Percentiles rank a stretch among this genome's conserved stretches.
These are phyloP conservation scores for Archegozetes longisetosus DNA, from an alignment of 1,140 invertebrate genomes.

Conservation along the genomic window DNA sequence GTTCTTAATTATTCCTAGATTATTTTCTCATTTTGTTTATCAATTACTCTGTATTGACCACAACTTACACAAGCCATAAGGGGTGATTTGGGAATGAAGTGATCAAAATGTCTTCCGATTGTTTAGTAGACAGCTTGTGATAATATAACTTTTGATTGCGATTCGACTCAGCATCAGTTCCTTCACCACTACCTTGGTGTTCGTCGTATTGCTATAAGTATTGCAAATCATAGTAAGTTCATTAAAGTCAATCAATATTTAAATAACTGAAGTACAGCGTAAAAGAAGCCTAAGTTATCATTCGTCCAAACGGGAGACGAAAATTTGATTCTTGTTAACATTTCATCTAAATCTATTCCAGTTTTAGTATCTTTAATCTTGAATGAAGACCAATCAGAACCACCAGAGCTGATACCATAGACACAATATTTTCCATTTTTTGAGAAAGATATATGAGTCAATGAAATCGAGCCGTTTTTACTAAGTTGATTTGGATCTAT, in stretches of 20 bases:
- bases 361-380: slow-evolving; percentile 32
- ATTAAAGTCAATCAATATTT: slow-evolving; percentile 23
- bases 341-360: slow-evolving; percentile 67
- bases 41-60: neutral
- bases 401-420: slow-evolving; percentile 76
- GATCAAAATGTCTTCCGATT: slow-evolving; percentile 69
- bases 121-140: slow-evolving; percentile 68
- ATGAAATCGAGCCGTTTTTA: slow-evolving; percentile 76
- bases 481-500: slow-evolving; percentile 85
- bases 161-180: slow-evolving; percentile 70
- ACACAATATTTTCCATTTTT: slow-evolving; percentile 78
- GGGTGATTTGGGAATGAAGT: slow-evolving; percentile 84
- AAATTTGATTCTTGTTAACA: slow-evolving; percentile 80
- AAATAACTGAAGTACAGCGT: slow-evolving; percentile 29
- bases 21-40: neutral
- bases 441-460: slow-evolving; percentile 63
- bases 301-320: slow-evolving; percentile 81
- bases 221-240: slow-evolving; percentile 23
- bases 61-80: slow-evolving; percentile 44
- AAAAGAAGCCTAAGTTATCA: slow-evolving; percentile 87
- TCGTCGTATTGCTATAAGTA: slow-evolving; percentile 44
- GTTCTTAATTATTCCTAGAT: too few relatives aligned
- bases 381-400: slow-evolving; percentile 89
- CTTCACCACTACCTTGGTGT: slow-evolving; percentile 61
- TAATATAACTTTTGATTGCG: slow-evolving; percentile 86